Conservation (phyloP, 2,888 invertebrate species). For the Allophyes oxyacanthae region DNA sequence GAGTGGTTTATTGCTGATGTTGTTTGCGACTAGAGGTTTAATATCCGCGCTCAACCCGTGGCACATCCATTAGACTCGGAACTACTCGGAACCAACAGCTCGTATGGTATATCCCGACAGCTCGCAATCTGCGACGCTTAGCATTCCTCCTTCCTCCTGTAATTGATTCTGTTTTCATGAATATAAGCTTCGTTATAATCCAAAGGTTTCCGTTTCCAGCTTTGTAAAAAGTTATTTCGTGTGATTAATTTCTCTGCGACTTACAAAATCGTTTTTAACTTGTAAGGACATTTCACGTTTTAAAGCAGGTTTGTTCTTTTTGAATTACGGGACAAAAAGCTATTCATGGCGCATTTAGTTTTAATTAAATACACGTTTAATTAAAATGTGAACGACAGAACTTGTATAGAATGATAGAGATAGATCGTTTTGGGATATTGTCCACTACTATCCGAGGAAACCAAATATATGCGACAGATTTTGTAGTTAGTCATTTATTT, state of each 20-base stretch:
- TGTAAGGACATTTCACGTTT: constrained; percentile 31
- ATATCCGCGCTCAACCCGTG: constrained; percentile 23
- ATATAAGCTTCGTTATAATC: constrained; percentile 38
- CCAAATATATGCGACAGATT: no score
- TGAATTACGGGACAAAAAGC: constrained; percentile 1
- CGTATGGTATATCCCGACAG: constrained; percentile 15
- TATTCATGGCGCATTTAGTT: constrained; percentile 22
- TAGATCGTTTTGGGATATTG: no score
- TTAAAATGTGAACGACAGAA: background rate
- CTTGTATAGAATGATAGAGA: no score
- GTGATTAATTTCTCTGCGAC: constrained; percentile 42
- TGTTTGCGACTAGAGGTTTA: constrained; percentile 31
- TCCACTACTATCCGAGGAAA: no score
- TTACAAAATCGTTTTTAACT: constrained; percentile 45
- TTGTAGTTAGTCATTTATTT: no score
- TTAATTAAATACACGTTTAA: constrained; percentile 10
- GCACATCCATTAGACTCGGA: constrained; percentile 28
- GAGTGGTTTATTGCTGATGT: constrained; percentile 41
- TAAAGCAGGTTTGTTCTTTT: background rate
- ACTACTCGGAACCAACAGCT: constrained; percentile 14
- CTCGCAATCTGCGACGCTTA: constrained; percentile 25
- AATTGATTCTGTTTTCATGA: constrained; percentile 44
- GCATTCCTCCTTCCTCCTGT: constrained; percentile 15
- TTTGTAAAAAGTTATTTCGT: constrained; percentile 38
- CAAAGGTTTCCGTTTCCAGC: constrained; percentile 35